Conservation (phyloP, 2,113 vertebrate genomes). For the Ariopsis seemanni region DNA sequence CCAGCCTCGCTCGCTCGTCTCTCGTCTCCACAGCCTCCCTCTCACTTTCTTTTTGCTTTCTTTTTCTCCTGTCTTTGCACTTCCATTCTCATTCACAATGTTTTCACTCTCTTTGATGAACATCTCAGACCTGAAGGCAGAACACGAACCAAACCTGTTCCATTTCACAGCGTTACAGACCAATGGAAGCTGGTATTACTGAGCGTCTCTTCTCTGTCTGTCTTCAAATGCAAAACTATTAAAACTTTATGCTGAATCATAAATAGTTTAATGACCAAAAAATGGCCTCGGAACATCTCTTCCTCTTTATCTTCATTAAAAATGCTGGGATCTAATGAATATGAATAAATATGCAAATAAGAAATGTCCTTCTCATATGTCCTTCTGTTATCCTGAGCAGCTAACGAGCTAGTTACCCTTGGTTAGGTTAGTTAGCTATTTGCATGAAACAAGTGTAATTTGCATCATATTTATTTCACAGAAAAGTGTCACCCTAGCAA, state of each 20-base stretch:
- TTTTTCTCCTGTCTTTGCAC: constrained; percentile 31
- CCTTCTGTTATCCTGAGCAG: not conserved
- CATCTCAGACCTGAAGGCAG: not conserved
- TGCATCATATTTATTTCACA: not conserved
- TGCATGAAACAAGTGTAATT: not conserved
- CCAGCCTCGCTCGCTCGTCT: constrained; percentile 39
- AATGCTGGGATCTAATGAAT: not conserved
- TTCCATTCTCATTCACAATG: constrained; percentile 28
- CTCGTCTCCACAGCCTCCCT: constrained; percentile 20
- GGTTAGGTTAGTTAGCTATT: not conserved
- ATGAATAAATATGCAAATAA: constrained; percentile 5
- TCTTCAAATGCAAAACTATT: too few relatives aligned
- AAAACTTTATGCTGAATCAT: not conserved
- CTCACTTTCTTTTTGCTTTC: constrained; percentile 41
- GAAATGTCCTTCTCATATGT: not conserved
- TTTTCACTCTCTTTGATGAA: constrained; percentile 23
- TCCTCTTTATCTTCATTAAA: not conserved
- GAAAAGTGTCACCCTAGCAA: not conserved
- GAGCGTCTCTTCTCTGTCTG: not conserved
- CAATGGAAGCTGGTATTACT: not conserved
- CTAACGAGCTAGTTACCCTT: not conserved
- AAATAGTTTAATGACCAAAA: not conserved
- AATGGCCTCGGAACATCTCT: not conserved
- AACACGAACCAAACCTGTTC: not conserved
- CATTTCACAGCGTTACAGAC: not conserved